phyloP scores from a whole-genome alignment of 2,888 invertebrate species.

The Tachina lurida region DNA sequence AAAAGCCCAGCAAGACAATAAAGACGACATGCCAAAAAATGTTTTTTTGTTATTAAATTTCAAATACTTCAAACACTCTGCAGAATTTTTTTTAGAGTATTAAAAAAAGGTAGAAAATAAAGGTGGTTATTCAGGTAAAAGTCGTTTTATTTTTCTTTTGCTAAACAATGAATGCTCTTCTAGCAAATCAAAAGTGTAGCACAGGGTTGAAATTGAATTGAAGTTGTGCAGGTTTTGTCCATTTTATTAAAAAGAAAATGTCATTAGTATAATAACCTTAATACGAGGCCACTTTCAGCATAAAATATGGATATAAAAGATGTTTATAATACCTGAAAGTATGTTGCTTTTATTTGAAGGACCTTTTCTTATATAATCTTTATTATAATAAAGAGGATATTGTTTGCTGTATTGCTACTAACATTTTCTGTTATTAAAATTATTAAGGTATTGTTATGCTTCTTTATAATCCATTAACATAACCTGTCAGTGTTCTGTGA shows the following conservation, averaged over 20 bases:
- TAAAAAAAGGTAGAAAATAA: constrained; percentile 14
- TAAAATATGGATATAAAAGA: not conserved
- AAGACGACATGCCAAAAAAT: constrained; percentile 46
- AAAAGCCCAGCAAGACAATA: constrained; percentile 58
- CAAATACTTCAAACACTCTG: constrained; percentile 37
- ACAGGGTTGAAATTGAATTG: constrained; percentile 16
- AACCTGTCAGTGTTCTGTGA: not conserved
- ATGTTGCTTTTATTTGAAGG: not conserved
- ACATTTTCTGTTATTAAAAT: not conserved
- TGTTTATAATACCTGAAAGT: not conserved
- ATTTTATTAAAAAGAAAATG: not conserved
- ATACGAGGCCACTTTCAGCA: not conserved
- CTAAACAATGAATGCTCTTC: not conserved
- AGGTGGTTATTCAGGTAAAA: constrained; percentile 39
- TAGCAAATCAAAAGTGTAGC: constrained; percentile 41
- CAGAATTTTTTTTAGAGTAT: not conserved
- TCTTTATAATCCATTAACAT: constrained; percentile 27
- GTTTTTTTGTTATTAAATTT: not conserved
- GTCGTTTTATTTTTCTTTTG: not conserved
- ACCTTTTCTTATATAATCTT: not conserved
- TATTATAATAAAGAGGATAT: constrained; percentile 8
- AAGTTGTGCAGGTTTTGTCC: constrained; percentile 39
- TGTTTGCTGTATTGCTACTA: constrained; percentile 20
- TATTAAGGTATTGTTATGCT: constrained; percentile 16
- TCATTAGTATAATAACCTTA: not conserved